Conservation (phyloP, 2,797 vertebrate species). For the Sciaenops ocellatus region DNA sequence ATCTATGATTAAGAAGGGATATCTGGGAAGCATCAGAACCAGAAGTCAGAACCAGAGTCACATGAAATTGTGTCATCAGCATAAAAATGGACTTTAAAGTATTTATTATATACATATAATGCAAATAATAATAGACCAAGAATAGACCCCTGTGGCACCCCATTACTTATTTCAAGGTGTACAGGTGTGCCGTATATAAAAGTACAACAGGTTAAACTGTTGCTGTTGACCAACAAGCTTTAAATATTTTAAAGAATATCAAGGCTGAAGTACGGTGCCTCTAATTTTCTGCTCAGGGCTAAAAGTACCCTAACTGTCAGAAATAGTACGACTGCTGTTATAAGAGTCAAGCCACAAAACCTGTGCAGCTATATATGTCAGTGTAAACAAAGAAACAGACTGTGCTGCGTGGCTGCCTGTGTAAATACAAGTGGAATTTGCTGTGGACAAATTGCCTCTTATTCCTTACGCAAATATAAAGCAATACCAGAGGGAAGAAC, state of each 20-base stretch:
- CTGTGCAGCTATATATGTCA: constrained; percentile 11
- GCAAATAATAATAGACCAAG: not conserved
- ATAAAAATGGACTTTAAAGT: not conserved
- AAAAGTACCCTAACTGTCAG: constrained; percentile 8
- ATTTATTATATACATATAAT: not conserved
- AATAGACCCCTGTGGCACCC: not conserved
- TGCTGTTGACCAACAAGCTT: not conserved
- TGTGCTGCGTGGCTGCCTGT: constrained; percentile 47
- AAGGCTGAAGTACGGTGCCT: not conserved
- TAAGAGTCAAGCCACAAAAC: constrained; percentile 43
- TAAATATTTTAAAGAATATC: not conserved
- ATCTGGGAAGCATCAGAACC: not conserved
- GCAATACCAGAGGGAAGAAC: constrained; percentile 21
- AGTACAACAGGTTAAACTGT: not conserved
- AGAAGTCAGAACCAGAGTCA: not conserved
- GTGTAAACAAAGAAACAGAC: constrained; percentile 49
- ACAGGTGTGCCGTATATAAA: not conserved
- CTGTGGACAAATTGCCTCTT: constrained; percentile 45
- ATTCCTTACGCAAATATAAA: constrained; percentile 48
- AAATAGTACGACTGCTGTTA: constrained; percentile 43
- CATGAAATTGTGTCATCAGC: not conserved
- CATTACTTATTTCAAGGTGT: not conserved
- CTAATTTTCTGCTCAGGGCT: not conserved
- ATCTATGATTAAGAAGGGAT: not conserved
- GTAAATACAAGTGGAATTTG: constrained; percentile 61